Conservation (phyloP, 2,888 invertebrate genomes). For the Hemicrepidius hirtus region DNA sequence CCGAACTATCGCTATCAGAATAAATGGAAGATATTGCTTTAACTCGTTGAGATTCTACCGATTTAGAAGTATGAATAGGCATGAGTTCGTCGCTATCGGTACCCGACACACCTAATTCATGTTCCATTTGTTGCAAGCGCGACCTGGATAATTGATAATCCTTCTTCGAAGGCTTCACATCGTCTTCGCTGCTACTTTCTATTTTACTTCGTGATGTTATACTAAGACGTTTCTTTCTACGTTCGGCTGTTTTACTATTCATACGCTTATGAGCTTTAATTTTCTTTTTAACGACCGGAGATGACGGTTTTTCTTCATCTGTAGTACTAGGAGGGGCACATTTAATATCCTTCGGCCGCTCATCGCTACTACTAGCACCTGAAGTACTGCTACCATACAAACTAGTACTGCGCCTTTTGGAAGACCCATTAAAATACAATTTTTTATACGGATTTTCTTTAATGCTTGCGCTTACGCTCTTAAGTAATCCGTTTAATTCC, state of each 20-base stretch:
- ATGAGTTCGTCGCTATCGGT: constrained; percentile 88
- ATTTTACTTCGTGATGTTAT: constrained; percentile 66
- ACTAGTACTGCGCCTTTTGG: constrained; percentile 78
- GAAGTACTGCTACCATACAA: constrained; percentile 79
- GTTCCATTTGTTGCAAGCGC: constrained; percentile 83
- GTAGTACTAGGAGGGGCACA: constrained; percentile 73
- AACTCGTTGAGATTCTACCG: constrained; percentile 69
- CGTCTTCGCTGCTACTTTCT: constrained; percentile 80
- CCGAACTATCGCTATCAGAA: constrained; percentile 83
- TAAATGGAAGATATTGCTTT: constrained; percentile 85
- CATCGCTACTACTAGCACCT: constrained; percentile 73
- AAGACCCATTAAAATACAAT: constrained; percentile 84
- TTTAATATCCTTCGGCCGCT: constrained; percentile 71
- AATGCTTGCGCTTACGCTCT: constrained; percentile 62
- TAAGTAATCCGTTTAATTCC: constrained; percentile 81
- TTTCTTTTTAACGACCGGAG: constrained; percentile 71
- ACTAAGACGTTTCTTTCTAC: constrained; percentile 66
- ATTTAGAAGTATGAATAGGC: constrained; percentile 77
- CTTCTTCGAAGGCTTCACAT: constrained; percentile 72
- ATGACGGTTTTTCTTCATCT: constrained; percentile 73
- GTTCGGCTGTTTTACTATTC: constrained; percentile 63
- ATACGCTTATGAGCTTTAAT: constrained; percentile 61
- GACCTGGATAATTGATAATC: constrained; percentile 72
- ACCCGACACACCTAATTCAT: constrained; percentile 81
- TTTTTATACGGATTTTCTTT: constrained; percentile 84